A percentile compares a stretch with the other conserved stretches of the same genome.
Evolutionary conservation across 2,797 vertebrate species (phyloP).

Genomic region (Acanthurus leucopareius): DNA sequence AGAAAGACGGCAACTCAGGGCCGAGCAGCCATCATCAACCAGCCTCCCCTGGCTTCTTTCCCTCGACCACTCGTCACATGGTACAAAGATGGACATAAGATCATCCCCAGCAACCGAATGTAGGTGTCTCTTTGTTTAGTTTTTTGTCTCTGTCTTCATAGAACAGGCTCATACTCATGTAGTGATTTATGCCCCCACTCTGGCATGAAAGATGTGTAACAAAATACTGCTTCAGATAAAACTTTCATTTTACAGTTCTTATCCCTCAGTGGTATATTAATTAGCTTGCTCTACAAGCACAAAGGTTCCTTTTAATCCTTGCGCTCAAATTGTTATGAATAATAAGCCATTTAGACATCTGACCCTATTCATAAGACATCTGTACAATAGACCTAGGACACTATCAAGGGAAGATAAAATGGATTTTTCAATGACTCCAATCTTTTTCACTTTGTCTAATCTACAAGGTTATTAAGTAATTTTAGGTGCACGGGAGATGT

Average conservation of each 20-base stretch:
- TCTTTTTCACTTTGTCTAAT: conserved; percentile 38
- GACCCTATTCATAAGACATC: conserved; percentile 62
- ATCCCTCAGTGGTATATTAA: conserved; percentile 56
- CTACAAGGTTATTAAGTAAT: conserved; percentile 64
- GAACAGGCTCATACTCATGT: background rate
- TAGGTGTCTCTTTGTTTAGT: conserved; percentile 77
- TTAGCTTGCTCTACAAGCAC: conserved; percentile 46
- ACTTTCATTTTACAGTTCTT: conserved; percentile 50
- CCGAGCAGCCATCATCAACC: conserved; percentile 88
- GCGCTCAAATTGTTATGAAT: conserved; percentile 57
- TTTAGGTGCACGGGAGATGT: conserved; percentile 40
- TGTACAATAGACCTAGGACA: conserved; percentile 50
- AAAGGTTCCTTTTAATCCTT: conserved; percentile 52
- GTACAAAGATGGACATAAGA: conserved; percentile 96
- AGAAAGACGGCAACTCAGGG: conserved; percentile 87
- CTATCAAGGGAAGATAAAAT: conserved; percentile 60
- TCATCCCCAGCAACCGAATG: conserved; percentile 93
- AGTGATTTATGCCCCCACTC: conserved; percentile 5
- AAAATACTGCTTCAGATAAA: conserved; percentile 42
- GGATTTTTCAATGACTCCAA: conserved; percentile 56
- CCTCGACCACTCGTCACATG: conserved; percentile 93
- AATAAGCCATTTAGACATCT: conserved; percentile 68
- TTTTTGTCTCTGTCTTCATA: background rate
- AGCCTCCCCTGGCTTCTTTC: conserved; percentile 85
- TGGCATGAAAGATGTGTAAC: conserved; percentile 10